Percentiles rank a stretch among this genome's conserved stretches.
Evolutionary conservation across 2,113 vertebrate genomes (phyloP).

Genomic region (Nyctibius bracteatus): DNA sequence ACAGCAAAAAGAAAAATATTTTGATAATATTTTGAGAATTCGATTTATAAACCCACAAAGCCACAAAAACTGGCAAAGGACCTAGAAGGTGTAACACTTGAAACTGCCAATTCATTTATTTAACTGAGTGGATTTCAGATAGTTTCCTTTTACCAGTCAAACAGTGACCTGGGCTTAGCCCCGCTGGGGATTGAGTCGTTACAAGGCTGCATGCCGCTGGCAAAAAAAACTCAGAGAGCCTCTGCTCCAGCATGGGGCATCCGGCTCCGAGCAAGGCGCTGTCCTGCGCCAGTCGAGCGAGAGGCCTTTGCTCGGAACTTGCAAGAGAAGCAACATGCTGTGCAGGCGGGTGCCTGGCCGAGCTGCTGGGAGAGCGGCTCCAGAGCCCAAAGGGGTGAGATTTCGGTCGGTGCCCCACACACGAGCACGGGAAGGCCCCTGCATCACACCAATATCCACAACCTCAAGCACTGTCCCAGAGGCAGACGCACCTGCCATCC

Average conservation of each 20-base stretch:
- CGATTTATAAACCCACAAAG: constrained; percentile 56
- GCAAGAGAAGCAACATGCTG: background rate
- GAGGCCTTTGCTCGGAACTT: background rate
- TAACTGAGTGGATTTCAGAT: constrained; percentile 47
- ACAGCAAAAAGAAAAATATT: constrained; percentile 48
- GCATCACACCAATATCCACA: fast-evolving
- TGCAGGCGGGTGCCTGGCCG: background rate
- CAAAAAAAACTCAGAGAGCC: background rate
- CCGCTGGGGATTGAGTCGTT: constrained; percentile 15
- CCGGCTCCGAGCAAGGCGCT: background rate
- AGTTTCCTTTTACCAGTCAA: constrained; percentile 58
- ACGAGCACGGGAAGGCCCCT: fast-evolving
- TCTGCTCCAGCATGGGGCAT: background rate
- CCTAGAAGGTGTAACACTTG: constrained; percentile 37
- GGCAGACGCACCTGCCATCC: background rate
- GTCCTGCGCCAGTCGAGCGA: fast-evolving
- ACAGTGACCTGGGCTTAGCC: constrained; percentile 55
- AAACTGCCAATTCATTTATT: constrained; percentile 56
- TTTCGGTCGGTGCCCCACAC: fast-evolving
- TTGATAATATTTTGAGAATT: constrained; percentile 58
- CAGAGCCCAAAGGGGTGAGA: background rate
- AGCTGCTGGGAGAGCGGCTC: background rate
- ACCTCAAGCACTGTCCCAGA: background rate
- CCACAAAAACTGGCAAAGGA: constrained; percentile 55
- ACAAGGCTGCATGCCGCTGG: fast-evolving